phyloP scores from a whole-genome alignment of 2,113 vertebrate species.

The Siniperca chuatsi region DNA sequence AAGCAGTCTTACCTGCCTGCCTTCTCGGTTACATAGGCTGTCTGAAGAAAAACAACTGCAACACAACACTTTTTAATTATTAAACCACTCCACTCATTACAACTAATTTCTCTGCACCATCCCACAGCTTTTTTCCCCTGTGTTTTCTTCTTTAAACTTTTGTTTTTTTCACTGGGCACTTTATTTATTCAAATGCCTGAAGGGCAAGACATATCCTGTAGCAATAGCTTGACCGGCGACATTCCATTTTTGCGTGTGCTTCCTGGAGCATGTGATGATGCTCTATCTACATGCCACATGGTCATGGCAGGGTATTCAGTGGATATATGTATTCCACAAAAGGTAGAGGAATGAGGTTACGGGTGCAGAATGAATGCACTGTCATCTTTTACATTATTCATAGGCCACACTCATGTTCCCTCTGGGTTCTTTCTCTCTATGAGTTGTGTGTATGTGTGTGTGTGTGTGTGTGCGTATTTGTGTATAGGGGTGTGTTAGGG shows the following conservation, averaged over 20 bases:
- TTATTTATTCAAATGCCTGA: constrained; percentile 30
- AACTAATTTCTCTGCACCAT: constrained; percentile 15
- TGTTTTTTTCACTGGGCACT: constrained; percentile 1
- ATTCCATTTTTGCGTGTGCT: constrained; percentile 52
- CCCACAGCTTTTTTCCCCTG: not conserved
- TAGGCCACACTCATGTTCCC: constrained; percentile 64
- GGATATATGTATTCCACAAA: constrained; percentile 47
- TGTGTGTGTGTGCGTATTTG: not conserved
- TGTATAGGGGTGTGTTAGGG: constrained; percentile 7
- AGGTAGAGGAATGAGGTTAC: constrained; percentile 57
- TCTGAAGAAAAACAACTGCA: constrained; percentile 26
- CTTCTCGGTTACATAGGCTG: not conserved
- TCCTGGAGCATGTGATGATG: constrained; percentile 50
- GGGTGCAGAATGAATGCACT: constrained; percentile 59
- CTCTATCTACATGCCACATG: constrained; percentile 30
- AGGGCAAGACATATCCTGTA: constrained; percentile 36
- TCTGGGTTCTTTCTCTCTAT: constrained; percentile 28
- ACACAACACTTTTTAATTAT: constrained; percentile 50
- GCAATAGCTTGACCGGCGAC: constrained; percentile 32
- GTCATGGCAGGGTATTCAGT: constrained; percentile 42
- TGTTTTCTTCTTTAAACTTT: constrained; percentile 3
- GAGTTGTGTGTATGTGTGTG: not conserved
- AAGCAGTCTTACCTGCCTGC: constrained; percentile 25
- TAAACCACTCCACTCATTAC: constrained; percentile 33
- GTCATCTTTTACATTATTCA: constrained; percentile 80